Evolutionary conservation across 2,888 invertebrate genomes (phyloP), one percentile per base, ranked within the genome.

Genomic region (Theristus sp.): DNA sequence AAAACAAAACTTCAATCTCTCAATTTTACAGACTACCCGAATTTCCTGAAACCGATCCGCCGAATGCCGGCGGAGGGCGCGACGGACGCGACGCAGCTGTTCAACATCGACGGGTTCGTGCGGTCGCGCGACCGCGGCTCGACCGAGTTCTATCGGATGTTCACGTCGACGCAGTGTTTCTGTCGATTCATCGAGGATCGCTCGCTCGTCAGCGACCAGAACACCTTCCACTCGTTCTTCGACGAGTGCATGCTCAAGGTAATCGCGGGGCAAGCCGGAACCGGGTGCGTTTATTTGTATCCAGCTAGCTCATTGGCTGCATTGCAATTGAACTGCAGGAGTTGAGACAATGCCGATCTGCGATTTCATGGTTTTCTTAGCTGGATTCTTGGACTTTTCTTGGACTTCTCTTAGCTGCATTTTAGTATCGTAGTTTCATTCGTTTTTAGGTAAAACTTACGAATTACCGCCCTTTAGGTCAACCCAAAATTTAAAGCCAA

Each of bases 151-250:
- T 72, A 68, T 60, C 57, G 57, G 1, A 6, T 10, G 46, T 70
- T 72, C 63, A 62, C 64, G 20, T 67, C 67, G 27, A 72, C 72
- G 1, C 71, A 70, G 58, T 67, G 67, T n/a, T 72, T 72, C 59
- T 68, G 65, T 66, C 84, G 93, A 59, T 98, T 99, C 76, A 94
- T 99, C 65, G 96, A 98, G 76, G 98, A 98, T 75, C 82, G 96
- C 26, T 93, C 93, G 67, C 96, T 99, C 77, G 90, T 94, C 0
- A 90, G 91, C n/a, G 94, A 94, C 73, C 67, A 68, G 60, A 94
- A 96, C 77, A 89, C 89, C 63, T 89, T 90, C 56, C 79, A 98
- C 61, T 89, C 87, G 22, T 90, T 90, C 77, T 98, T 98, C 73
- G 98, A 98, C 76, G 94, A 98, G 72, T 96, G 94, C 74, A 85